Base-by-base conservation (phyloP, 2,797 vertebrate species). In the Danio kyathit region DNA sequence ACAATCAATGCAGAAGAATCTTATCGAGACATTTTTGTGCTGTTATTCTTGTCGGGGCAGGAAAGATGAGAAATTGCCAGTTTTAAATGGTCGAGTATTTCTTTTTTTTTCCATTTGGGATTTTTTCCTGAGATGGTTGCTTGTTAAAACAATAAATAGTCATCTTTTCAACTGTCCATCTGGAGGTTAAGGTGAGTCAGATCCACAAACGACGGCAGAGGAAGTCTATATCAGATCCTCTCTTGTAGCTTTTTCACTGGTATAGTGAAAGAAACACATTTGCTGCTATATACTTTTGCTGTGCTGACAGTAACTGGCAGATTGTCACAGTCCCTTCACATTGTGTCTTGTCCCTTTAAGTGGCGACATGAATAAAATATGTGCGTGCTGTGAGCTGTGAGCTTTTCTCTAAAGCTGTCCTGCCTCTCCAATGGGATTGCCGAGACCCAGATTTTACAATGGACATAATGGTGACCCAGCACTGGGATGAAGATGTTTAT, bases 1-100 rank as follows among this genome's bases (percentile, higher is more conserved):
- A 17, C 46, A 78, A 75, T 83, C 84, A 76, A 79, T 75, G 57
- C 7, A 56, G 77, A 57, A n/a, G n/a, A 78, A 70, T 59, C 80
- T 81, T 79, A 86, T 83, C 54, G n/a, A 69, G 64, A 51, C 6
- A 6, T 64, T 74, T 70, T 60, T 51, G 67, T 81, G 65, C 49
- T n/a, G 60, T 72, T 86, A 70, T 84, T 86, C 19, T 46, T 59
- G 73, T 77, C 64, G 63, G 43, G 61, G 41, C 49, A 38, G 6
- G 73, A 52, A 76, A 54, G 11, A 7, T 19, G 17, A 71, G 8
- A 41, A 52, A 71, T 16, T 40, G 29, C 29, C 29, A 29, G 1
- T 29, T 29, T 29, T 29, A 29, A 29, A 29, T 29, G 29, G 29
- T 1, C 1, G 29, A 29, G 29, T 17, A 3, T 51, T 44, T 29